These are phyloP conservation scores for Piprites chloris DNA, from an alignment of 2,113 vertebrate species.

Conservation along the genomic window DNA sequence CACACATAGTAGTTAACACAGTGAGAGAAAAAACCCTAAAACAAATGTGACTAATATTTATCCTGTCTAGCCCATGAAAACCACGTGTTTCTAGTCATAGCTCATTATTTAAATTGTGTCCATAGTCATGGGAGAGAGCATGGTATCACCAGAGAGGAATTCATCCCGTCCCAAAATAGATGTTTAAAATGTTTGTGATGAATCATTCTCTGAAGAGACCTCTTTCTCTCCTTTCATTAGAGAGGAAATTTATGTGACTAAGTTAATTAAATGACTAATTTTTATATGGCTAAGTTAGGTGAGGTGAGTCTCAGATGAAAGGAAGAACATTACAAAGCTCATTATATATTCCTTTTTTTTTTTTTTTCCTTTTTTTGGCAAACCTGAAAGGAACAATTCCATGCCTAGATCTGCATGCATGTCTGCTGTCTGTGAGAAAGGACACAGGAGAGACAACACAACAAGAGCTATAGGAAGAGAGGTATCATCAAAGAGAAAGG, in stretches of 20 bases:
- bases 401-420: background rate
- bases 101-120: background rate
- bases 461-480: background rate
- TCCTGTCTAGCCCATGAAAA: background rate
- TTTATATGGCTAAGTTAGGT: background rate
- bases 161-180: background rate
- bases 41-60: background rate
- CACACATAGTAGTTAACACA: background rate
- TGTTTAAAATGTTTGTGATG: background rate
- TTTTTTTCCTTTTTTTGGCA: background rate
- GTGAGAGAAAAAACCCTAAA: background rate
- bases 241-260: background rate
- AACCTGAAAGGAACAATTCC: background rate
- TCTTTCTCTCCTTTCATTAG: background rate
- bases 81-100: background rate
- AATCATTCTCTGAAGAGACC: background rate
- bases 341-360: background rate
- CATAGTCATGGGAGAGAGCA: background rate
- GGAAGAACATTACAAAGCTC: background rate
- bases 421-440: background rate
- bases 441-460: background rate
- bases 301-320: background rate
- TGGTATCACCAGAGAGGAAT: background rate
- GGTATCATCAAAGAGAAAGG: background rate
- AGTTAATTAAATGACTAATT: slow-evolving; percentile 15